Base-by-base conservation (phyloP, 1,140 invertebrate species). In the Pseudobourletiella spinata region DNA sequence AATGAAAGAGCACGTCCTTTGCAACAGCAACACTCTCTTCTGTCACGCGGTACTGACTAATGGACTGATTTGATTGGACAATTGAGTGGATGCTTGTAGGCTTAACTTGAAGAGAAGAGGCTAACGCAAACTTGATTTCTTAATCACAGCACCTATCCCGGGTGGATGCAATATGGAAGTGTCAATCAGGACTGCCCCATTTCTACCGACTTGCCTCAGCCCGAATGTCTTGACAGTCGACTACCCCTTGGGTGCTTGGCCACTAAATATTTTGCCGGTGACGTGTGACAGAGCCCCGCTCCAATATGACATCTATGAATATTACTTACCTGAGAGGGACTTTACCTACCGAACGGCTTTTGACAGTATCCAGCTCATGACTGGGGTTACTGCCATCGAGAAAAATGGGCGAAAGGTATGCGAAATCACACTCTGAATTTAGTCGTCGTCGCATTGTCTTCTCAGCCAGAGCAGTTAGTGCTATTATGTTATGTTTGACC, bases 111-210 rank as follows among this genome's bases (percentile, higher is more conserved):
- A n/a, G n/a, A n/a, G n/a, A n/a, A n/a, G n/a, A n/a, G n/a, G n/a
- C n/a, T n/a, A n/a, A n/a, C n/a, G n/a, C n/a, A n/a, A n/a, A n/a
- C n/a, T n/a, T n/a, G n/a, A n/a, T n/a, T n/a, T n/a, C n/a, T n/a
- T n/a, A n/a, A n/a, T n/a, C n/a, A 59, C 73, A 88, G 86, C 82
- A 71, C 87, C 87, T 3, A 76, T 88, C 68, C 86, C 87, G 43
- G 87, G 87, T 61, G 87, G 85, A 29, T 89, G 87, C 71, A 88
- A 86, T 66, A 80, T 86, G 78, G 83, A 85, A 69, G 83, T 83
- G 66, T 72, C 80, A 43, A 73, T 82, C n/a, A 74, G 80, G 69
- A 79, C 79, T 61, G 80, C 84, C 20, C 85, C 87, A 8, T 88
- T 80, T 70, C 76, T 86, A 66, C 74, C 74, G 30, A 67, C 84